Percentiles rank a stretch among this genome's conserved stretches.
These are phyloP conservation scores for Ecliptopera silaceata DNA, from an alignment of 2,888 invertebrate genomes.

Conservation along the genomic window DNA sequence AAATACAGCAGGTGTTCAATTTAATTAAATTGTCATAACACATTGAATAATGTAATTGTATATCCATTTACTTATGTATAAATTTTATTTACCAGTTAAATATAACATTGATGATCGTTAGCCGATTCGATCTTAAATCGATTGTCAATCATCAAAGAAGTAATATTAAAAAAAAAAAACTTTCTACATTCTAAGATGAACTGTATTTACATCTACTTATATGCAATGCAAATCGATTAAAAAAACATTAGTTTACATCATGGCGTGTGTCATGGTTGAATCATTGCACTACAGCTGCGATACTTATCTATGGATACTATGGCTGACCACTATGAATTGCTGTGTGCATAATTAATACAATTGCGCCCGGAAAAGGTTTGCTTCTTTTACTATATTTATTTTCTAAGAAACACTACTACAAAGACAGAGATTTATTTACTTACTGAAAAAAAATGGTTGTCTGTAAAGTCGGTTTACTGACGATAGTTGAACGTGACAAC, in stretches of 20 bases:
- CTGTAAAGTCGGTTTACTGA: too few species aligned
- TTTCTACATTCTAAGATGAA: background rate
- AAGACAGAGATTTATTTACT: too few species aligned
- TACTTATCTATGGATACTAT: too few species aligned
- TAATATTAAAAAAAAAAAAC: too few species aligned
- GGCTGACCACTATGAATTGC: conserved; percentile 9
- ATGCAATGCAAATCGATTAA: conserved; percentile 9
- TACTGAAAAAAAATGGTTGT: too few species aligned
- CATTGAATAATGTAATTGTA: too few species aligned
- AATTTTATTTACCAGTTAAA: too few species aligned
- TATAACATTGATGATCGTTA: too few species aligned
- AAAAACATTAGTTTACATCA: conserved; percentile 19
- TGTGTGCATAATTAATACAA: conserved; percentile 11
- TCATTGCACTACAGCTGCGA: conserved; percentile 9
- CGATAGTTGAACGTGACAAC: too few species aligned
- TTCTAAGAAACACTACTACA: background rate
- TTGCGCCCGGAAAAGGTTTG: conserved; percentile 3
- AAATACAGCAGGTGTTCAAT: conserved; percentile 3
- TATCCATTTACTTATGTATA: too few species aligned
- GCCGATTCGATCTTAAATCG: too few species aligned
- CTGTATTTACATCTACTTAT: background rate
- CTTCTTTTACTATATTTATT: background rate
- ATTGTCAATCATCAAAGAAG: too few species aligned
- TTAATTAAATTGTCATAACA: background rate
- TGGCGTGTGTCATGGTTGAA: conserved; percentile 16